Evolutionary conservation across 2,888 invertebrate species (phyloP).

Genomic region (Cryptocephalus moraei): DNA sequence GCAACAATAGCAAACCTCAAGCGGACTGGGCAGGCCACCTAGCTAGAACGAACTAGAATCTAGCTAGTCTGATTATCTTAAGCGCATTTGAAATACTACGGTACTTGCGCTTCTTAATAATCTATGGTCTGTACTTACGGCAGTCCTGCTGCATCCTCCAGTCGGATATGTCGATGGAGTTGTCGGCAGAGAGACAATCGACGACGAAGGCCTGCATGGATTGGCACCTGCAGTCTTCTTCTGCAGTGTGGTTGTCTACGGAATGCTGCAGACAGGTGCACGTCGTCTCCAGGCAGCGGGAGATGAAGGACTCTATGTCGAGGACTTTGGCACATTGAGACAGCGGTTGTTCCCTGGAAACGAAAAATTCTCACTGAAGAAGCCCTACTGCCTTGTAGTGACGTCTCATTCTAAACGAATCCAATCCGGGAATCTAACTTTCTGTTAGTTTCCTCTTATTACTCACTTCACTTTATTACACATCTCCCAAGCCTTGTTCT

Average conservation of each 20-base stretch:
- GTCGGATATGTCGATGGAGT: slow-evolving; percentile 51
- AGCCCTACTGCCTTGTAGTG: no score
- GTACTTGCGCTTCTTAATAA: no score
- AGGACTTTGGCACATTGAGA: slow-evolving; percentile 52
- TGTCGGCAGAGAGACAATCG: slow-evolving; percentile 59
- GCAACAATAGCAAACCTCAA: no score
- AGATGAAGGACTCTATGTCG: slow-evolving; percentile 58
- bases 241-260: slow-evolving; percentile 29
- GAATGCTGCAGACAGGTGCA: slow-evolving; percentile 59
- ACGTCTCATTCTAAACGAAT: not conserved
- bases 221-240: slow-evolving; percentile 54
- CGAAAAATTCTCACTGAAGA: no score
- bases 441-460: not conserved
- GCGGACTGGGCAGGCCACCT: no score
- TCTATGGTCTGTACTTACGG: no score
- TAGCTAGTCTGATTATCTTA: no score
- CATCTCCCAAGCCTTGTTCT: slow-evolving; percentile 54
- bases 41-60: no score
- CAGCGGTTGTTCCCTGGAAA: slow-evolving; percentile 47
- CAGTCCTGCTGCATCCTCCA: slow-evolving; percentile 67
- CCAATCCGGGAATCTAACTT: not conserved
- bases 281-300: slow-evolving; percentile 63
- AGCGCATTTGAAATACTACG: no score
- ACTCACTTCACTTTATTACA: slow-evolving; percentile 49
- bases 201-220: slow-evolving; percentile 61